A percentile compares a stretch with the other conserved stretches of the same genome.
Evolutionary conservation across 2,797 vertebrate species (phyloP).

Genomic region (Acanthornis magna): DNA sequence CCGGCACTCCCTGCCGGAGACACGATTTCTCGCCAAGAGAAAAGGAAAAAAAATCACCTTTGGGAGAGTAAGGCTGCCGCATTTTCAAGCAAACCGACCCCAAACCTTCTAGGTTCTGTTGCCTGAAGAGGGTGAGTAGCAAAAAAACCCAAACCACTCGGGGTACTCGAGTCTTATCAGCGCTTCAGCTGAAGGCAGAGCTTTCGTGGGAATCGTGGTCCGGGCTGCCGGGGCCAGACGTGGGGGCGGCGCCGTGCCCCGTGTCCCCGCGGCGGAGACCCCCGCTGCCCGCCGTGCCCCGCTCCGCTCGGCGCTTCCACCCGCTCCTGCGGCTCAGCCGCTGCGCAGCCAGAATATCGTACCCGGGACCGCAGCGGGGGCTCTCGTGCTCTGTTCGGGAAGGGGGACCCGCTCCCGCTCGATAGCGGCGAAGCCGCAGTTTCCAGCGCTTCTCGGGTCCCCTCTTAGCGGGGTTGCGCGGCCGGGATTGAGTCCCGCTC

Average conservation of each 20-base stretch:
- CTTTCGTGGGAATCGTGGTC: not conserved
- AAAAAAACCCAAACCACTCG: not conserved
- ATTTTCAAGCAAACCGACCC: not conserved
- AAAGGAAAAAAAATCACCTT: not conserved
- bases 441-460: not conserved
- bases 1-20: not conserved
- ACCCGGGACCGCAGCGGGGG: too few species aligned
- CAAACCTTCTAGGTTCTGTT: not conserved
- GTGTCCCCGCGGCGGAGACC: not conserved
- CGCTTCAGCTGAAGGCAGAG: not conserved
- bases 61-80: not conserved
- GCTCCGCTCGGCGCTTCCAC: not conserved
- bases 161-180: not conserved
- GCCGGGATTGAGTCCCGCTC: not conserved
- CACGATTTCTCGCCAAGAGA: not conserved
- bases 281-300: not conserved
- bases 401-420: not conserved
- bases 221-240: not conserved
- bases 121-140: not conserved
- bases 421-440: not conserved
- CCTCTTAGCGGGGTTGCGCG: not conserved
- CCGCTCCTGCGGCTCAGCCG: not conserved
- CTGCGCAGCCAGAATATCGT: not conserved
- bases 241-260: not conserved
- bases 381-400: not conserved